These are phyloP conservation scores for Murina feae DNA, from an alignment of 2,113 vertebrate genomes.

Conservation along the genomic window DNA sequence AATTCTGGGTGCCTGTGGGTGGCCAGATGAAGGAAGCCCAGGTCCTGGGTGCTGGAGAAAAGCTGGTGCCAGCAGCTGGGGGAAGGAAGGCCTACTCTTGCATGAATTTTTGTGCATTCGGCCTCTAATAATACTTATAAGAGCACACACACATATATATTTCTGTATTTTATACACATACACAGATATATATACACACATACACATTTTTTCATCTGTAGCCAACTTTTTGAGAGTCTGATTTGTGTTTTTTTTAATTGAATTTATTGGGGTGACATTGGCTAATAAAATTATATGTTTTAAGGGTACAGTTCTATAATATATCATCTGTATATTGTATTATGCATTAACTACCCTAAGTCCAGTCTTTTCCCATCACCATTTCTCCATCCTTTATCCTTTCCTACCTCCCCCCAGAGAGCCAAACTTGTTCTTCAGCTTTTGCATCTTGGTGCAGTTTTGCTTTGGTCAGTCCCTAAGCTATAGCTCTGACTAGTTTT, in stretches of 20 bases:
- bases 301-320: neutral
- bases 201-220: neutral
- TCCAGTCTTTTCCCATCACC: neutral
- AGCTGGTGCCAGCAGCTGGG: too few relatives aligned
- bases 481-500: neutral
- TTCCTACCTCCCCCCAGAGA: neutral
- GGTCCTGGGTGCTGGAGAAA: too few relatives aligned
- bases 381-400: neutral
- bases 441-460: neutral
- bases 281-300: neutral
- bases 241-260: neutral
- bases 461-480: constrained; percentile 30
- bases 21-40: too few relatives aligned
- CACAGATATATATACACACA: neutral
- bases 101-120: too few relatives aligned
- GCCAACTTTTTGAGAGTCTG: neutral
- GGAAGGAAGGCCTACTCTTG: too few relatives aligned
- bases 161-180: neutral
- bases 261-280: neutral
- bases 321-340: too few relatives aligned
- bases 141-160: neutral
- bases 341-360: too few relatives aligned
- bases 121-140: neutral
- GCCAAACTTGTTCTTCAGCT: neutral
- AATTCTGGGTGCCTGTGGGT: too few relatives aligned